A percentile compares a stretch with the other conserved stretches of the same genome.
Conservation (phyloP, 2,888 invertebrate species). For the Cerastis rubricosa region DNA sequence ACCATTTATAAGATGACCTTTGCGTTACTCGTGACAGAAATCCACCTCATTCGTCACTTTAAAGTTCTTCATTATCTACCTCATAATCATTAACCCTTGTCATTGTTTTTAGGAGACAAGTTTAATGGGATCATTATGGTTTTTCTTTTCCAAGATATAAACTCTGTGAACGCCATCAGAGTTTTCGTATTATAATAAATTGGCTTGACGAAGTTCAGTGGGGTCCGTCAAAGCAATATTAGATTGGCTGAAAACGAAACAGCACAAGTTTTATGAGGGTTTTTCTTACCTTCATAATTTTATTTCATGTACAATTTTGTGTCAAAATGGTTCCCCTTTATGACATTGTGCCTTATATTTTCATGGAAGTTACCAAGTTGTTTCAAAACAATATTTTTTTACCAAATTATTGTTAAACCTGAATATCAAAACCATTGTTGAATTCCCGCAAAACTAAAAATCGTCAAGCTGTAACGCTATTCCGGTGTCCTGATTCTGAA, state of each 20-base stretch:
- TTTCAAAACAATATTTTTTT: background rate
- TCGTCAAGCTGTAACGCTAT: background rate
- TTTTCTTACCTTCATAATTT: conserved; percentile 43
- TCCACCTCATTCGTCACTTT: conserved; percentile 36
- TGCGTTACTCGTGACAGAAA: conserved; percentile 45
- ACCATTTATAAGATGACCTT: conserved; percentile 59
- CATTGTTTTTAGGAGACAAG: background rate
- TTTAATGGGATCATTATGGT: background rate
- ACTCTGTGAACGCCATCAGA: background rate
- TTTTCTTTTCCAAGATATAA: background rate
- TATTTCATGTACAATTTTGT: conserved; percentile 44
- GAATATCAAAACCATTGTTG: background rate
- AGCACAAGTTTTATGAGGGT: conserved; percentile 34
- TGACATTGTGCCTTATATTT: background rate
- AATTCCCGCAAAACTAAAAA: background rate
- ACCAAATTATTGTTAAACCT: background rate
- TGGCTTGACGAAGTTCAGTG: conserved; percentile 34
- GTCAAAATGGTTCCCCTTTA: background rate
- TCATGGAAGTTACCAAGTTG: background rate
- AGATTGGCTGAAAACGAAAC: conserved; percentile 45
- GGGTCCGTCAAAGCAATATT: conserved; percentile 28
- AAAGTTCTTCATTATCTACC: conserved; percentile 11
- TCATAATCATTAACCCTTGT: conserved; percentile 27
- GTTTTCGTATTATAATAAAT: conserved; percentile 52
- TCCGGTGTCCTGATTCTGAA: conserved; percentile 6